Evolutionary conservation across 2,797 vertebrate genomes (phyloP), one percentile per base, ranked within the genome.

Genomic region (Tamandua tetradactyla): DNA sequence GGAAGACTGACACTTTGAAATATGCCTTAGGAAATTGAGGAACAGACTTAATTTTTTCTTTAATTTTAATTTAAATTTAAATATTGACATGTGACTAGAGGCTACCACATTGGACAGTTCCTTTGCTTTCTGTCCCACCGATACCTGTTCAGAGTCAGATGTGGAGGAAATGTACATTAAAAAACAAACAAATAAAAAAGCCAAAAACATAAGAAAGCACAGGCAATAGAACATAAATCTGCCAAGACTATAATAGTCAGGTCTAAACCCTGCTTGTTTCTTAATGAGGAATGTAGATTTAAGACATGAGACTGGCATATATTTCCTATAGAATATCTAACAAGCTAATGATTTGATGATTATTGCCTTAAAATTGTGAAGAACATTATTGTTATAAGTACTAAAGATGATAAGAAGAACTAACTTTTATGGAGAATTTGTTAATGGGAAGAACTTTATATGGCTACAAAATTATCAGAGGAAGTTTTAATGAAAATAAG

Each of bases 291-390:
- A 37, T 0, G 37, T 14, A 2, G 9, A 3, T 7, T 1, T 1
- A 5, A n/a, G n/a, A 9, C 3, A 0, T 4, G 52, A 20, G 20
- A 5, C 2, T 9, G 7, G 20, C 2, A 0, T 1, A 18, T 0
- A 3, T 7, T n/a, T 22, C 12, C 35, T 27, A 27, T 0, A 17
- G 35, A 47, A 23, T 7, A 25, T 22, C 84, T 23, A 37, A 22
- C 5, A 35, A 37, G 15, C 13, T 7, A 27, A 3, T 2, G 37
- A 44, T 35, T 23, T 52, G 32, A 6, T 32, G 4, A 5, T 44
- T 32, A 59, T 18, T 27, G 68, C 9, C 13, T 7, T 55, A 2
- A 55, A 10, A 35, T 32, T 62, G 27, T 25, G 22, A 35, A 42
- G 22, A 27, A 69, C 5, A 27, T 44, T 37, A 18, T 44, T 3